Percentiles rank a stretch among this genome's conserved stretches.
Conservation (phyloP, 2,113 vertebrate species). For the Corvus moneduloides region DNA sequence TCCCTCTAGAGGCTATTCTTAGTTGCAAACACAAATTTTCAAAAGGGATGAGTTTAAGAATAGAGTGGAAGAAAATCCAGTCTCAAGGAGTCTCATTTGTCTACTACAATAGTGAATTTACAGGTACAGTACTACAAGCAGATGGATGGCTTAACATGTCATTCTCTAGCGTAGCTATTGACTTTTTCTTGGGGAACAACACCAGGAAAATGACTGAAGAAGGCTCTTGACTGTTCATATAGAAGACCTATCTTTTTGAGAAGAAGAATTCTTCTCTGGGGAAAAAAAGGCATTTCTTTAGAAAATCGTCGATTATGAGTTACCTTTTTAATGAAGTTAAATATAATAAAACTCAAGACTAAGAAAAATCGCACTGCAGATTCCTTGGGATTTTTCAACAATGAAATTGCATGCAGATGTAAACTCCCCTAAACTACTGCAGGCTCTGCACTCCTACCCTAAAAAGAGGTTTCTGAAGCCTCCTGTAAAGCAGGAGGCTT, state of each 20-base stretch:
- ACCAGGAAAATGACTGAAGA: neutral
- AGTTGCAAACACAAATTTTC: slow-evolving; percentile 83
- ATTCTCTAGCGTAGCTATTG: neutral
- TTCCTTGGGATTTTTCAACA: neutral
- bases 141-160: neutral
- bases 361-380: neutral
- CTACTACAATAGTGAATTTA: slow-evolving; percentile 81
- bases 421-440: neutral
- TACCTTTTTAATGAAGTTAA: neutral
- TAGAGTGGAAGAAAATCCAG: slow-evolving; percentile 94
- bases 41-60: slow-evolving; percentile 74
- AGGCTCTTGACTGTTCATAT: neutral
- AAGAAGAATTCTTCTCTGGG: neutral
- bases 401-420: neutral
- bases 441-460: neutral
- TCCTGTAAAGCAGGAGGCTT: neutral
- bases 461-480: neutral
- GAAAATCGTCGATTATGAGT: neutral
- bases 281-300: fast-evolving
- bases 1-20: slow-evolving; percentile 79
- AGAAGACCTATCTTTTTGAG: neutral
- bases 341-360: neutral
- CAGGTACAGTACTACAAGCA: slow-evolving; percentile 73
- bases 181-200: neutral
- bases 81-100: slow-evolving; percentile 83